Evolutionary conservation across 2,888 invertebrate species (phyloP), one percentile per base, ranked within the genome.

Genomic region (Eustalomyia histrio): DNA sequence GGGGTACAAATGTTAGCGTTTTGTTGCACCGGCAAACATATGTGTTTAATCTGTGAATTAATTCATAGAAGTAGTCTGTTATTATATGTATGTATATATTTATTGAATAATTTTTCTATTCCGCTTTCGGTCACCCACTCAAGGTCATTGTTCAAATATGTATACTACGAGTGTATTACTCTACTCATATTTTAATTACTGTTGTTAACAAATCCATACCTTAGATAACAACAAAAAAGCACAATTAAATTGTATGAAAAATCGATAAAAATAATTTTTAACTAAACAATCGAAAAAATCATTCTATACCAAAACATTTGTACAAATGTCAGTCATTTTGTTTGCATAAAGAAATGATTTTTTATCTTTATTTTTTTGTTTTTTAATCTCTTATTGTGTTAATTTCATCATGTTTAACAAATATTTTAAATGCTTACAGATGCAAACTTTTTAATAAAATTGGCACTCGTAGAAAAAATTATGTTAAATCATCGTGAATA

Each of bases 141-240:
- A 79, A 73, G 67, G 73, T 73, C 73, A 73, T 29, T 16, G 65
- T 29, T 57, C 43, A 5, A 12, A 47, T 47, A 6, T 47, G 43
- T 47, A 47, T 5, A 47, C 43, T 47, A n/a, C 29, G 7, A 29
- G 29, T 29, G 29, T 29, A 47, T 5, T 43, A 47, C 14, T 12
- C 1, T 2, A 39, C 14, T 39, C 10, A 39, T 39, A 1, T 39
- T 39, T 39, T 39, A 39, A 12, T 39, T 39, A 6, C 39, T 12
- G 10, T 39, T 39, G 14, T 12, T 12, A 39, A 39, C 39, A 39
- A 39, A 39, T 39, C 39, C 39, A 39, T 12, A 29, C 29, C 3
- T 29, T 3, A 24, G 7, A 29, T 29, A 39, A 12, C 12, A 39
- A 39, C 12, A 39, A 39, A 39, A n/a, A 39, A 9, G 12, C 10